These are phyloP conservation scores for Onychostoma macrolepis DNA, from an alignment of 2,113 vertebrate genomes.

Conservation along the genomic window DNA sequence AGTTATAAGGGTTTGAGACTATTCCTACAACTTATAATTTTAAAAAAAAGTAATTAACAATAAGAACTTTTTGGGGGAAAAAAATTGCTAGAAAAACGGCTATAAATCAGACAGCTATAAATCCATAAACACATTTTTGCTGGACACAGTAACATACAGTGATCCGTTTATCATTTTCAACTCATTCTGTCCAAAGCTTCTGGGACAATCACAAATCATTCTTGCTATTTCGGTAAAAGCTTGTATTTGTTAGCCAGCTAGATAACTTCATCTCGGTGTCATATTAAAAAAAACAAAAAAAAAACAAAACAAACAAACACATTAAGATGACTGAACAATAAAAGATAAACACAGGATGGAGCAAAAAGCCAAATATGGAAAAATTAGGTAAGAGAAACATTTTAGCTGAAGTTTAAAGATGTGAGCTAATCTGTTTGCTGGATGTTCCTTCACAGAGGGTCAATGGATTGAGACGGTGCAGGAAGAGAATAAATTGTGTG, in stretches of 20 bases:
- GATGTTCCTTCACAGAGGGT: background rate
- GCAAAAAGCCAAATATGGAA: background rate
- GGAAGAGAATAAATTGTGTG: background rate
- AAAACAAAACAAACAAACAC: too few species aligned
- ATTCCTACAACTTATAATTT: background rate
- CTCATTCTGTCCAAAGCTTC: background rate
- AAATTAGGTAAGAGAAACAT: background rate
- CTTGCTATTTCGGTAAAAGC: background rate
- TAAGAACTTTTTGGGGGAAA: too few species aligned
- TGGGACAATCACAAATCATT: background rate
- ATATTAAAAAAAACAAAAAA: background rate
- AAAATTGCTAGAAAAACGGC: background rate
- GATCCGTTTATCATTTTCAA: background rate
- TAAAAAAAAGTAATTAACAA: too few species aligned
- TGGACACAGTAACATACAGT: background rate
- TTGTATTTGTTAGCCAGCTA: background rate
- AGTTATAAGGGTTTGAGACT: background rate
- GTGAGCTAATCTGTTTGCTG: background rate
- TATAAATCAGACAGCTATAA: background rate
- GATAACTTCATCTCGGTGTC: background rate
- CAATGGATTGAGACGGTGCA: background rate
- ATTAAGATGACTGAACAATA: background rate
- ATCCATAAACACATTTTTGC: background rate
- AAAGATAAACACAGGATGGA: background rate
- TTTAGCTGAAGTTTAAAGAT: background rate